A percentile compares a stretch with the other conserved stretches of the same genome.
Evolutionary conservation across 37 sponge, comb jelly and placozoan species (phyloP).

Genomic region (Eunapius fragilis): DNA sequence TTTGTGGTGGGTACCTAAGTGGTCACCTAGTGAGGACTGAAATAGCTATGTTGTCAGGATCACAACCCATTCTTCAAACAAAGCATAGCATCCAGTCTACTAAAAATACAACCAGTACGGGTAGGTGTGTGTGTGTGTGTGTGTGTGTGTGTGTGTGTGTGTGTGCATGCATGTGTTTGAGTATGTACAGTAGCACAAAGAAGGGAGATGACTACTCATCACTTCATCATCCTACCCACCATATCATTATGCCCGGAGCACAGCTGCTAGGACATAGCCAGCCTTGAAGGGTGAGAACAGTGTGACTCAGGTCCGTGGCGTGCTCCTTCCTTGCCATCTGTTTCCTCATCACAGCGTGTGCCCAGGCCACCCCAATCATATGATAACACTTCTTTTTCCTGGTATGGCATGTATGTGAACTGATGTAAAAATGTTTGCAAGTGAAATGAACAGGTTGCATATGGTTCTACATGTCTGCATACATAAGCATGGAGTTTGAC

Average conservation of each 20-base stretch:
- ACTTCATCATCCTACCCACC: too few species aligned
- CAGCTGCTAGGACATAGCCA: slow-evolving; percentile 76
- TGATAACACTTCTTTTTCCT: slow-evolving; percentile 66
- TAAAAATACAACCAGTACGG: slow-evolving; percentile 71
- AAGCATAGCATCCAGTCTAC: slow-evolving; percentile 90
- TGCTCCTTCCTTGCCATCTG: too few species aligned
- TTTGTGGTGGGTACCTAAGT: slow-evolving; percentile 94
- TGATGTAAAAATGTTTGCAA: too few species aligned
- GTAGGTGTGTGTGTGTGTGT: too few species aligned
- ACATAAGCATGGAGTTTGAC: too few species aligned
- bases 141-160: too few species aligned
- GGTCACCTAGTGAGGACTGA: slow-evolving; percentile 97
- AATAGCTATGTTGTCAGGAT: slow-evolving; percentile 96
- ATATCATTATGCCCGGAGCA: slow-evolving; percentile 81
- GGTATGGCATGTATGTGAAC: too few species aligned
- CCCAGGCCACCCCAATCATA: slow-evolving; percentile 69
- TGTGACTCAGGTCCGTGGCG: slow-evolving; percentile 74
- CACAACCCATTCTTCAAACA: slow-evolving; percentile 69
- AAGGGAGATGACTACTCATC: too few species aligned
- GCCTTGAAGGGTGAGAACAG: slow-evolving; percentile 73
- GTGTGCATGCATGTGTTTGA: too few species aligned
- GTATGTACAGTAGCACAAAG: too few species aligned
- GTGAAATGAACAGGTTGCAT: too few species aligned
- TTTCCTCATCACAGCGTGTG: slow-evolving; percentile 70
- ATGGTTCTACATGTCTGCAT: too few species aligned